Percentiles rank a stretch among this genome's conserved stretches.
These are phyloP conservation scores for Torymus auratus DNA, from an alignment of 2,888 invertebrate genomes.

Conservation along the genomic window DNA sequence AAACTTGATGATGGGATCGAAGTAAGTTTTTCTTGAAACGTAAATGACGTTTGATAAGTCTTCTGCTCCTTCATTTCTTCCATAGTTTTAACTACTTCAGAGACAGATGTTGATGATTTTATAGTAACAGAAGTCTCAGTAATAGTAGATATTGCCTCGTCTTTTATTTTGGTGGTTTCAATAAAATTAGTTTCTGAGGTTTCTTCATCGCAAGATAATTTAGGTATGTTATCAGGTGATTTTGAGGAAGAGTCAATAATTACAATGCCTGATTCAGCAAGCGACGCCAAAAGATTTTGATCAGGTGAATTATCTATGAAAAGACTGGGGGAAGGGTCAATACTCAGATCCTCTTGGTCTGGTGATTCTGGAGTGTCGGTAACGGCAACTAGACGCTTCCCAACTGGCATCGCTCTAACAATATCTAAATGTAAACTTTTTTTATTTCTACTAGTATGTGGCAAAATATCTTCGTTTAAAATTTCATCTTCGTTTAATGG, in stretches of 20 bases:
- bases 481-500: constrained; percentile 66
- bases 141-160: constrained; percentile 11
- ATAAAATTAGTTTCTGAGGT: constrained; percentile 56
- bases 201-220: constrained; percentile 62
- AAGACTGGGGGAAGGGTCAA: constrained; percentile 76
- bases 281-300: constrained; percentile 73
- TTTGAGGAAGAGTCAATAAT: constrained; percentile 81
- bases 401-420: constrained; percentile 74
- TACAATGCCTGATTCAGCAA: constrained; percentile 80
- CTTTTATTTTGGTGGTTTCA: constrained; percentile 37
- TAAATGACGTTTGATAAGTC: constrained; percentile 56
- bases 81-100: constrained; percentile 24
- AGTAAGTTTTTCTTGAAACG: constrained; percentile 65
- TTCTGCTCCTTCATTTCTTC: constrained; percentile 61
- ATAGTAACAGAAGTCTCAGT: constrained; percentile 22
- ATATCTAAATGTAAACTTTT: constrained; percentile 71
- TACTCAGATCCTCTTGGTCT: constrained; percentile 78
- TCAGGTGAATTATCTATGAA: constrained; percentile 75
- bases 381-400: constrained; percentile 75
- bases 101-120: constrained; percentile 14
- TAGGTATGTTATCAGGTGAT: constrained; percentile 81
- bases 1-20: constrained; percentile 71
- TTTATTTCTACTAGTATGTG: constrained; percentile 68
- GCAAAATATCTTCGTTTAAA: constrained; percentile 70
- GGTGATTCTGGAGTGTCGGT: constrained; percentile 79